Base-by-base conservation (phyloP, 1,140 invertebrate genomes). In the Lucilia sericata region DNA sequence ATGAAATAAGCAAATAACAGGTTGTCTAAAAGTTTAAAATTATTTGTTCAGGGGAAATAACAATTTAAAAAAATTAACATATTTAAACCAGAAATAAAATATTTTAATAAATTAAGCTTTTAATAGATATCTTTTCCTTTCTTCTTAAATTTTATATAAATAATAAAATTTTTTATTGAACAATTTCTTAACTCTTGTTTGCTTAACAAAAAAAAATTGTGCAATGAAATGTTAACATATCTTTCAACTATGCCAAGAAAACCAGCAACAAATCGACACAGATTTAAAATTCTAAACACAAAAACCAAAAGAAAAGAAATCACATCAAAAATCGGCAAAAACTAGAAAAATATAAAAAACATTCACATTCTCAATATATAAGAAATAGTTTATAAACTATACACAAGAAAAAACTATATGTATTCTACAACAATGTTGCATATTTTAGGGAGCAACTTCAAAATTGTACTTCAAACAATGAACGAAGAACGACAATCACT, bases 201-300 rank as follows among this genome's bases (percentile, higher is more conserved):
- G 13, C 2, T 60, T n/a, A 60, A n/a, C 21, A 21, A 25, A 70
- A 17, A 70, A 21, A 70, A 70, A 70, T 25, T 70, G 65, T 70
- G 65, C 65, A 70, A 70, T 70, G 65, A 70, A 70, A 19, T 70
- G 65, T 70, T 70, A 70, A 70, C 65, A 70, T 70, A n/a, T 70
- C 65, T 70, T 70, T 70, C 65, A 70, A 21, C n/a, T 70, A 19
- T 25, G 65, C 65, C 65, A 70, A 70, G 21, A 70, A 17, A 19
- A 70, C 9, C n/a, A 21, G 19, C 9, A 70, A 70, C n/a, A 70
- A 70, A 70, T 25, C 19, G 17, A 21, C n/a, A 21, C 65, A 17
- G 65, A 70, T 70, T 55, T 12, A 17, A 55, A 19, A 21, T 70
- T 21, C 21, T 70, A 70, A 21, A 70, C 12, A 70, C n/a, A 70